Conservation (phyloP, 2,888 invertebrate species). For the Drepana falcataria region DNA sequence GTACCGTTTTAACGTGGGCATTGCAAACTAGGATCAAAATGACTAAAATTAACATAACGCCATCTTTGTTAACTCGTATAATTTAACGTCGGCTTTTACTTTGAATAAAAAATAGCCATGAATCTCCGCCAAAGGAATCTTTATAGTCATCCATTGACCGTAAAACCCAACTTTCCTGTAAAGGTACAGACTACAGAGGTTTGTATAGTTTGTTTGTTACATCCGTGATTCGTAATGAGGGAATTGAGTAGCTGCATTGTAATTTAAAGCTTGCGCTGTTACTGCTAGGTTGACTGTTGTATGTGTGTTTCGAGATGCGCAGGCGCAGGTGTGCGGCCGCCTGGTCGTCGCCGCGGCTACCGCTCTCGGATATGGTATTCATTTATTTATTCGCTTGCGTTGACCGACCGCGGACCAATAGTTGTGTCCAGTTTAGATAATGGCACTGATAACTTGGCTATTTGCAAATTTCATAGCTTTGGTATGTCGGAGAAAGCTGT, state of each 20-base stretch:
- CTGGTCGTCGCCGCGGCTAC: slow-evolving; percentile 73
- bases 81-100: slow-evolving; percentile 30
- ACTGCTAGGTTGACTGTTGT: slow-evolving; percentile 22
- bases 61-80: slow-evolving; percentile 27
- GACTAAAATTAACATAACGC: slow-evolving; percentile 9
- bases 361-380: slow-evolving; percentile 71
- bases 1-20: no score
- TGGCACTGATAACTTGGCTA: slow-evolving; percentile 12
- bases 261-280: slow-evolving; percentile 11
- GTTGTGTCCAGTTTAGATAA: slow-evolving; percentile 14
- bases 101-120: slow-evolving; percentile 45
- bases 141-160: slow-evolving; percentile 49
- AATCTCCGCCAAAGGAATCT: slow-evolving; percentile 52
- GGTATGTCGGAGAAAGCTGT: neutral
- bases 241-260: slow-evolving; percentile 18
- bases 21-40: no score
- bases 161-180: slow-evolving; percentile 68
- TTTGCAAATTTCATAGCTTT: slow-evolving; percentile 2
- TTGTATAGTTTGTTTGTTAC: slow-evolving; percentile 74
- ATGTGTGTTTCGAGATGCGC: slow-evolving; percentile 49
- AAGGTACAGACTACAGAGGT: slow-evolving; percentile 69
- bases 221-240: slow-evolving; percentile 76
- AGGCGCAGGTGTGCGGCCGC: slow-evolving; percentile 74
- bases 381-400: slow-evolving; percentile 75
- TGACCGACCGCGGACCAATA: slow-evolving; percentile 57